These are phyloP conservation scores for Noctua pronuba DNA, from an alignment of 2,888 invertebrate genomes.

Conservation along the genomic window DNA sequence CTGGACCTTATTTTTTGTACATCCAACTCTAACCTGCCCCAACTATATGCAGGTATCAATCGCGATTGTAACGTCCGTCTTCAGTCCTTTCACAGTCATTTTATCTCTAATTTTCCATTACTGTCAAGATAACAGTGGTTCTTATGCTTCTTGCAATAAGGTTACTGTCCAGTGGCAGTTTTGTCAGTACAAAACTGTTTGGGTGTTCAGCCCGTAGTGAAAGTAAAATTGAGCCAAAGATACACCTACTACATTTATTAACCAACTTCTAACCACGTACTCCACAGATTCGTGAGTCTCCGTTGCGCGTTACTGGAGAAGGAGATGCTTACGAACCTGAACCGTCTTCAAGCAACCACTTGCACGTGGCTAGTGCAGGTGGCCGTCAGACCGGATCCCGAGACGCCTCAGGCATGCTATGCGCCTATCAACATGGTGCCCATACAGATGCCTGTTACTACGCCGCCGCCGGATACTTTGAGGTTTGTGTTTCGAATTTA, in stretches of 20 bases:
- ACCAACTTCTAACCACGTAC: not conserved
- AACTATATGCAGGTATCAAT: not conserved
- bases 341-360: conserved; percentile 95
- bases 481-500: conserved; percentile 83
- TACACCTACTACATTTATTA: not conserved
- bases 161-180: not conserved
- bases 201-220: not conserved
- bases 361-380: conserved; percentile 96
- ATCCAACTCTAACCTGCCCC: not conserved
- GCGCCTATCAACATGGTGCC: conserved; percentile 90
- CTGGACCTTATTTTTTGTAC: not conserved
- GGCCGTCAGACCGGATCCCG: conserved; percentile 89
- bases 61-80: not conserved
- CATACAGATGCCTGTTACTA: conserved; percentile 92
- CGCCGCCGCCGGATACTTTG: conserved; percentile 92
- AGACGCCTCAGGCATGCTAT: conserved; percentile 85
- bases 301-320: conserved; percentile 95
- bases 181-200: not conserved
- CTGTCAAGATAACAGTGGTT: not conserved
- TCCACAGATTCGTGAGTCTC: conserved; percentile 92
- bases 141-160: not conserved
- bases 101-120: not conserved
- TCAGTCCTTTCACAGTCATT: not conserved
- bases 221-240: not conserved
- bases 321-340: conserved; percentile 92